phyloP scores from a whole-genome alignment of 1,140 invertebrate species.

The Dinoponera quadriceps region DNA sequence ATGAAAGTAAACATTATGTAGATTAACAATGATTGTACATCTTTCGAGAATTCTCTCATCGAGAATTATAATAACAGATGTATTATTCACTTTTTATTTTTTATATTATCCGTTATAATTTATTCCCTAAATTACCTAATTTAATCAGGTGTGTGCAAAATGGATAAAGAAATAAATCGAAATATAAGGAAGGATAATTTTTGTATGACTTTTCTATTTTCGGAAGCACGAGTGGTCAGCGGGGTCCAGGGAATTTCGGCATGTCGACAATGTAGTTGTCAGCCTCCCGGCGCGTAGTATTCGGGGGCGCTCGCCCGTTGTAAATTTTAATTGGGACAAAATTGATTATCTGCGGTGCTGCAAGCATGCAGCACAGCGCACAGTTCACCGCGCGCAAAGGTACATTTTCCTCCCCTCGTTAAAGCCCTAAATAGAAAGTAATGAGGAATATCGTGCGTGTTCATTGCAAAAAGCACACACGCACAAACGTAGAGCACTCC shows the following conservation, averaged over 20 bases:
- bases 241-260: neutral
- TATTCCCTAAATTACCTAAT: too few relatives aligned
- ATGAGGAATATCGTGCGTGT: slow-evolving; percentile 63
- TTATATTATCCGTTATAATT: too few relatives aligned
- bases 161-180: neutral
- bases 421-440: slow-evolving; percentile 80
- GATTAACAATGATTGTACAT: too few relatives aligned
- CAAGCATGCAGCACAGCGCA: neutral
- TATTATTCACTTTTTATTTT: too few relatives aligned
- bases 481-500: neutral
- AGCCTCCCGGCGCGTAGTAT: neutral
- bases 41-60: too few relatives aligned
- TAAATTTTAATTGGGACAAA: slow-evolving; percentile 59
- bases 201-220: slow-evolving; percentile 7
- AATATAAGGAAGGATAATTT: neutral
- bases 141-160: neutral
- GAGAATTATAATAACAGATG: too few relatives aligned
- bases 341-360: slow-evolving; percentile 46
- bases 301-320: neutral
- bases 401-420: slow-evolving; percentile 74
- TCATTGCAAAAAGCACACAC: neutral
- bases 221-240: neutral
- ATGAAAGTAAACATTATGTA: too few relatives aligned
- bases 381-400: slow-evolving; percentile 7
- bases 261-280: neutral